Base-by-base conservation (phyloP, 2,888 invertebrate genomes). In the Ectemnius continuus region DNA sequence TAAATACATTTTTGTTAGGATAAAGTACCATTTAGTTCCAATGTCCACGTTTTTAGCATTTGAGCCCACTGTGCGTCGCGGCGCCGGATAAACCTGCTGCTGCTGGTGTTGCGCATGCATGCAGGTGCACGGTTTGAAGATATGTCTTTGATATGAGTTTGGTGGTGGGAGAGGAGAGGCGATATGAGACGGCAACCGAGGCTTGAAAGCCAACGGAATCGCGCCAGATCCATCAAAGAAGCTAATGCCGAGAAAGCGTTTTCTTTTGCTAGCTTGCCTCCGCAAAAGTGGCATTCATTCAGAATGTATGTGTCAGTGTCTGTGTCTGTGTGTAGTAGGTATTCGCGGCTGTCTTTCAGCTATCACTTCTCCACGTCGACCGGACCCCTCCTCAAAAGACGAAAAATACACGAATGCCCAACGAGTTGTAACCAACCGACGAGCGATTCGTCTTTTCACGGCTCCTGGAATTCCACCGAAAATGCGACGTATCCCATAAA, bases 251-350 rank as follows among this genome's bases (percentile, higher is more conserved):
- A 78, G 66, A 52, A 23, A 47, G 20, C 73, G 71, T 75, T 82
- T 75, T 71, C 69, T 70, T 36, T 73, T 79, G 61, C 48, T 52
- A 75, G 74, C 73, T 62, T 52, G 52, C 36, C 36, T 36, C 8
- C 65, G 66, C 70, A 75, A 75, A 82, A 75, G 69, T 68, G 65
- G 78, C 70, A 73, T 79, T 75, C 79, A 72, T 69, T 63, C 76
- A 36, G 36, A 76, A 74, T 67, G 67, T 67, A 16, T 48, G 66
- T 69, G 68, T 63, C 70, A 68, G 23, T 70, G 75, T 64, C 63
- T 56, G 70, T 59, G 48, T 36, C 6, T 36, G 36, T 36, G 36
- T 36, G 6, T 6, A 36, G 36, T 36, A 6, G 11, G 36, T 36
- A 36, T 36, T 36, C 36, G 36, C 8, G 67, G 63, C 61, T 74